Evolutionary conservation across 2,888 invertebrate genomes (phyloP), one percentile per base, ranked within the genome.

Genomic region (Bedellia somnulentella): DNA sequence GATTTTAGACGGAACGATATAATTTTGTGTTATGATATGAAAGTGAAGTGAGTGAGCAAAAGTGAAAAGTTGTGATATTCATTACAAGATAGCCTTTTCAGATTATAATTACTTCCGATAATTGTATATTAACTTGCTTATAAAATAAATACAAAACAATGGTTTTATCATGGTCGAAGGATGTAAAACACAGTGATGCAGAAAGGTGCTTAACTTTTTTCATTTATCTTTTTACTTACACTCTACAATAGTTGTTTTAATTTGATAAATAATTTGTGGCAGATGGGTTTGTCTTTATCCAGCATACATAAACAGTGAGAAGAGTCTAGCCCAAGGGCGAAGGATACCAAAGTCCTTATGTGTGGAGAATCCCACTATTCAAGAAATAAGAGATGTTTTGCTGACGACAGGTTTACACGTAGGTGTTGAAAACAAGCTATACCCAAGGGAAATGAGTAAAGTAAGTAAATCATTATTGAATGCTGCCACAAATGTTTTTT

Each of bases 251-350:
- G 18, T 18, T 6, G 18, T 18, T 18, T 5, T 18, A 6, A 18
- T 18, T 18, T 9, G 9, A 6, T 6, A 18, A 6, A 18, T 9
- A 6, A 9, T 18, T 5, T 18, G 18, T 18, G 53, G 23, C 70
- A 89, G 90, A 53, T 99, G 98, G 98, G 80, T 97, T 33, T 95
- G 95, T 54, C 86, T 99, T 37, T 99, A 99, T 61, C 99, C 99
- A 32, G 89, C 93, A 0, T 99, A 98, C 48, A 78, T 99, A 29
- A 98, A 99, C 55, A 92, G 87, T 46, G 95, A 93, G 53, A 95
- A 92, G 57, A 89, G 93, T 0, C 58, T 89, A 10, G 90, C 90
- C 2, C 87, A 95, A 59, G 99, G 99, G 4, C 80, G 99, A 17
- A 82, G 86, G 42, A 71, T 99, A 13, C 67, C 89, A 1, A 93